phyloP scores from a whole-genome alignment of 2,888 invertebrate genomes.

The Idaea dimidiata region DNA sequence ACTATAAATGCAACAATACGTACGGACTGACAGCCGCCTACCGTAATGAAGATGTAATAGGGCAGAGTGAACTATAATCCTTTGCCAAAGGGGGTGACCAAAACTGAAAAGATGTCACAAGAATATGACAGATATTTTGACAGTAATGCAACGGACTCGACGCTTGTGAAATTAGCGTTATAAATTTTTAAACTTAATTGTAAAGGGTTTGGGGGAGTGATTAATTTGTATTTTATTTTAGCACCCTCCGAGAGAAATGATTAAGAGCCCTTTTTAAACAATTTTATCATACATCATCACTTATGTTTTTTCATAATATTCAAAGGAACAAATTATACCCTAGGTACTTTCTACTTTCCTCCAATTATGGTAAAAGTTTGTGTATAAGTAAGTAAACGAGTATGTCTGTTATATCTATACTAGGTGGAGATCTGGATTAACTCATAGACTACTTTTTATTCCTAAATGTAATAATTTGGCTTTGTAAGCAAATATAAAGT shows the following conservation, averaged over 20 bases:
- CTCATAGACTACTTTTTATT: no score
- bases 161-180: constrained; percentile 49
- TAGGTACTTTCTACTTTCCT: no score
- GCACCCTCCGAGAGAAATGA: neutral
- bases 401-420: no score
- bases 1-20: constrained; percentile 45
- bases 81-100: constrained; percentile 71
- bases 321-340: no score
- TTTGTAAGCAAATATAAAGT: no score
- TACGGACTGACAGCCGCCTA: constrained; percentile 70
- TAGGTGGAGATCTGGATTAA: no score
- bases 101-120: constrained; percentile 73
- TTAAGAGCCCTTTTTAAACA: neutral
- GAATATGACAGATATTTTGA: constrained; percentile 80
- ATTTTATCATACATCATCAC: neutral
- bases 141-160: constrained; percentile 75
- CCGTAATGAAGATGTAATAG: constrained; percentile 81
- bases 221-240: constrained; percentile 2
- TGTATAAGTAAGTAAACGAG: no score
- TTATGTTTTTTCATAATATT: neutral
- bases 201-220: constrained; percentile 9
- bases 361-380: no score
- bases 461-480: no score
- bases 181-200: constrained; percentile 34
- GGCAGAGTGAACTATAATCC: constrained; percentile 68